Conservation (phyloP, 2,113 vertebrate genomes). For the Elephas maximus region DNA sequence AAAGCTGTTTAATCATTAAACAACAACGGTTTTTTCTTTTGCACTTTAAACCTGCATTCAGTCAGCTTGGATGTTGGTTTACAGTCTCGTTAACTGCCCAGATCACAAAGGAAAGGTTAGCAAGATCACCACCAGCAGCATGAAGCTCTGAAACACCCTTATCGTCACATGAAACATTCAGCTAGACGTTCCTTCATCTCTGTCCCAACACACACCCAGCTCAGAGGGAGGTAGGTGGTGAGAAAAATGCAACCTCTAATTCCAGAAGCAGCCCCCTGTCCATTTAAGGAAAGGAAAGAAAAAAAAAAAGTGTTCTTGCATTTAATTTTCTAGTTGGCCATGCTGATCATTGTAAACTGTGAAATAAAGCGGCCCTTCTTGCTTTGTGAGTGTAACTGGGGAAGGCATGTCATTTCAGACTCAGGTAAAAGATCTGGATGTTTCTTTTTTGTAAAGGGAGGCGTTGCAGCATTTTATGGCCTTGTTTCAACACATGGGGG, state of each 20-base stretch:
- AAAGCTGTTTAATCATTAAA: conserved; percentile 84
- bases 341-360: conserved; percentile 53
- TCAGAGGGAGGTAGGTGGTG: neutral
- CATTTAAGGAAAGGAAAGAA: conserved; percentile 57
- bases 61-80: conserved; percentile 64
- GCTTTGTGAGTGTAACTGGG: neutral
- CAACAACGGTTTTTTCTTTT: conserved; percentile 68
- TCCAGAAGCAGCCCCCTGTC: conserved; percentile 64
- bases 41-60: conserved; percentile 79
- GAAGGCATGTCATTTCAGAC: neutral
- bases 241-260: conserved; percentile 56
- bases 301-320: conserved; percentile 62
- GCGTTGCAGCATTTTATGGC: conserved; percentile 64
- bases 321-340: conserved; percentile 68
- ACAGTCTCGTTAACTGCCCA: conserved; percentile 62
- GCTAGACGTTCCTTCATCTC: neutral
- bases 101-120: conserved; percentile 72
- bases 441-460: conserved; percentile 65
- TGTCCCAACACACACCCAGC: neutral
- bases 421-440: conserved; percentile 35
- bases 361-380: neutral
- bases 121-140: conserved; percentile 73
- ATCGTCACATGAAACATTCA: conserved; percentile 48
- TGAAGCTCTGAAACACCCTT: conserved; percentile 57
- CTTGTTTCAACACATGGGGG: conserved; percentile 76